These are phyloP conservation scores for Propithecus perrieri DNA, from an alignment of 2,797 vertebrate species.

Conservation along the genomic window DNA sequence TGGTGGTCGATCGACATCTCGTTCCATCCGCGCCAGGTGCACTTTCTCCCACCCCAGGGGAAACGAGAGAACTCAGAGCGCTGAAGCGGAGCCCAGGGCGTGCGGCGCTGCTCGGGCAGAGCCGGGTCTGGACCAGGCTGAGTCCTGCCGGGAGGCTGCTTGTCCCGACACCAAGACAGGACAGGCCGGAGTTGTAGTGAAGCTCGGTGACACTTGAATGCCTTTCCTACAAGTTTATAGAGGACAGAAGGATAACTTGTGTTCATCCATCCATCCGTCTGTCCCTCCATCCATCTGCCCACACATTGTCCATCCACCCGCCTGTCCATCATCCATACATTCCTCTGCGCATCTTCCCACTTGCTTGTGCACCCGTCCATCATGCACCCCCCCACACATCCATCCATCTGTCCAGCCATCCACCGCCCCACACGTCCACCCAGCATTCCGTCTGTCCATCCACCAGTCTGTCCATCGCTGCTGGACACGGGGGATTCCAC, in stretches of 20 bases:
- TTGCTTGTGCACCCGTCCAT: neutral
- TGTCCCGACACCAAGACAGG: neutral
- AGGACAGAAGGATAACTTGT: neutral
- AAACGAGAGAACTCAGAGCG: neutral
- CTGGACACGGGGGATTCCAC: accelerated
- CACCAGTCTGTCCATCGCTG: no score
- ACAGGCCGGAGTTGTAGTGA: neutral
- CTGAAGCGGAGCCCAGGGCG: accelerated
- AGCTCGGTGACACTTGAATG: neutral
- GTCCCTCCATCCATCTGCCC: neutral
- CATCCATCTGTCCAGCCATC: no score
- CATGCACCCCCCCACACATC: accelerated
- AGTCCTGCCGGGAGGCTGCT: neutral
- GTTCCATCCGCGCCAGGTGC: accelerated
- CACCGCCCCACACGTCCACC: accelerated
- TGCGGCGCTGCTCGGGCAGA: neutral
- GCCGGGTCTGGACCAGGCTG: no score
- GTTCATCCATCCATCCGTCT: neutral
- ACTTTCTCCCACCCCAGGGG: neutral
- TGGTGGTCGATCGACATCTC: neutral
- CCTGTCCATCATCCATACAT: accelerated
- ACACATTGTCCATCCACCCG: neutral
- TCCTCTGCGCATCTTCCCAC: no score
- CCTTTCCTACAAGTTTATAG: neutral
- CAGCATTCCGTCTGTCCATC: accelerated